phyloP scores from a whole-genome alignment of 2,113 vertebrate species.

The Riparia riparia region DNA sequence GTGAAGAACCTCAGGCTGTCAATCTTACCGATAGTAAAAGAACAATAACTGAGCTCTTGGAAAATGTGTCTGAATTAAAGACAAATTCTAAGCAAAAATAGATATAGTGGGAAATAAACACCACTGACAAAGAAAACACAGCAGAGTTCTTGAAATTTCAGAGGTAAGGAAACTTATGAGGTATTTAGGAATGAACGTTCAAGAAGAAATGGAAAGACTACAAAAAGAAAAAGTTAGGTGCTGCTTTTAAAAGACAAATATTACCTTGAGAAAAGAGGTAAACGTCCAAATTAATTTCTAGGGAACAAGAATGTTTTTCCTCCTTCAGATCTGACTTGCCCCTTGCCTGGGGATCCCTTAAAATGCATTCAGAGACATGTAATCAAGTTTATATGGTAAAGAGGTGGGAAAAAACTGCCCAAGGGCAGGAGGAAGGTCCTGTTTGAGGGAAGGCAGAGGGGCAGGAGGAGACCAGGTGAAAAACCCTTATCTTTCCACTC shows the following conservation, averaged over 20 bases:
- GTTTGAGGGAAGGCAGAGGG: background rate
- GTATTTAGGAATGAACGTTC: background rate
- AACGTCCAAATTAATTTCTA: background rate
- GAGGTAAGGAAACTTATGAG: background rate
- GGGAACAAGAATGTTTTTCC: background rate
- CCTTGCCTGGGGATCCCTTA: background rate
- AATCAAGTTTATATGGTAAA: background rate
- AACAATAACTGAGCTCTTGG: background rate
- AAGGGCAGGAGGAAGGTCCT: background rate
- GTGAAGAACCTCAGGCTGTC: background rate
- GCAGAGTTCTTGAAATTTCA: conserved; percentile 9
- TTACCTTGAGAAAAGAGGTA: background rate
- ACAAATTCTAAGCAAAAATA: background rate
- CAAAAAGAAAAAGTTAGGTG: background rate
- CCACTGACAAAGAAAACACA: background rate
- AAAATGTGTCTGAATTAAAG: background rate
- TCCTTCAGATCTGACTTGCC: background rate
- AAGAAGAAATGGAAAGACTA: background rate
- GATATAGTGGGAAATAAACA: background rate
- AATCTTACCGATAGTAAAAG: background rate
- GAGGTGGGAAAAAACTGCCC: background rate
- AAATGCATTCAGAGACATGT: background rate
- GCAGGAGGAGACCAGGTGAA: background rate
- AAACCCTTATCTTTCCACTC: background rate
- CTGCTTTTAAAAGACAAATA: background rate